These are phyloP conservation scores for Heliconius melpomene DNA, from an alignment of 1,140 invertebrate genomes.

Conservation along the genomic window DNA sequence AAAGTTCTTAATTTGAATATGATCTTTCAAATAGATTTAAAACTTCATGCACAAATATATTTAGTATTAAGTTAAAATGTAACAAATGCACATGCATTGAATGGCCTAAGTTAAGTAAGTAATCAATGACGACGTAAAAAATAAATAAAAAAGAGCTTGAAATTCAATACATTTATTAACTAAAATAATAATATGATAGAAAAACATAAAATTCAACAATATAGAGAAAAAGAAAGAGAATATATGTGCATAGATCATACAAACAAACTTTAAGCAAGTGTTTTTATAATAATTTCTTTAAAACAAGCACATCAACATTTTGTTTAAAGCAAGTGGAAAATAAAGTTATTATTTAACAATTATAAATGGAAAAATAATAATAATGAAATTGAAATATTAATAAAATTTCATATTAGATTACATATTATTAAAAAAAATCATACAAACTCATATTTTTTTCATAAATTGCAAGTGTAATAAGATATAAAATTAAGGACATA, in stretches of 20 bases:
- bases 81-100: too few relatives aligned
- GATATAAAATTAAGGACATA: neutral
- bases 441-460: too few relatives aligned
- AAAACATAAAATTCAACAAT: slow-evolving; percentile 26
- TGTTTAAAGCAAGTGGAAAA: neutral
- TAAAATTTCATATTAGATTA: too few relatives aligned
- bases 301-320: neutral
- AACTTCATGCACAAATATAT: too few relatives aligned
- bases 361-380: neutral
- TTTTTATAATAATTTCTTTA: neutral
- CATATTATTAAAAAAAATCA: too few relatives aligned
- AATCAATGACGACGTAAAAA: neutral
- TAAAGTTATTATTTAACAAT: neutral
- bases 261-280: neutral
- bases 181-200: slow-evolving; percentile 24
- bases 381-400: too few relatives aligned
- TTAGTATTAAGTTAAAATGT: too few relatives aligned
- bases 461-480: too few relatives aligned
- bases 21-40: too few relatives aligned
- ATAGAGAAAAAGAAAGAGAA: neutral
- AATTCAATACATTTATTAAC: slow-evolving; percentile 31
- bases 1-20: too few relatives aligned
- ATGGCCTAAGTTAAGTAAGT: too few relatives aligned
- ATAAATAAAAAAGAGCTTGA: slow-evolving; percentile 7
- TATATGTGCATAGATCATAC: neutral